Evolutionary conservation across 1,140 invertebrate genomes (phyloP).

Genomic region (Aleiodes sp.): DNA sequence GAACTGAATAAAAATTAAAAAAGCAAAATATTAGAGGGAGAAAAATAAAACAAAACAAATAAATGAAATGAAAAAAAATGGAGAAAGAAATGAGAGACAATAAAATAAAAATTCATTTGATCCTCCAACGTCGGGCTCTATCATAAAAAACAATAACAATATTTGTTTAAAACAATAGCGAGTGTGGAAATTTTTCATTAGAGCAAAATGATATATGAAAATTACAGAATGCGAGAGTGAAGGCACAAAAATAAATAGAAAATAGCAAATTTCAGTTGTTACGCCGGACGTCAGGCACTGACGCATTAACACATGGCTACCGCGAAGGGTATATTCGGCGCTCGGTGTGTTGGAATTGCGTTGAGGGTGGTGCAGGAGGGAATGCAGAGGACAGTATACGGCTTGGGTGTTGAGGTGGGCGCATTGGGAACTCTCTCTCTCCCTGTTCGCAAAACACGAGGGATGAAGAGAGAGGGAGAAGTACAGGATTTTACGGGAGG

Average conservation of each 20-base stretch:
- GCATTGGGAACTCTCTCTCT: too few relatives aligned
- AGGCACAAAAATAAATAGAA: not conserved
- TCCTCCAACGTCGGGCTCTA: too few relatives aligned
- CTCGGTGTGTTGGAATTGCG: conserved; percentile 10
- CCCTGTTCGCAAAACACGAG: not conserved
- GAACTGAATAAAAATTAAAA: not conserved
- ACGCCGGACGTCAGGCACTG: conserved; percentile 34
- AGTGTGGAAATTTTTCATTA: too few relatives aligned
- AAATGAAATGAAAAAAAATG: not conserved
- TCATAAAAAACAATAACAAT: too few relatives aligned
- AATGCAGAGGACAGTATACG: conserved; percentile 4
- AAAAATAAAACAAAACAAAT: not conserved
- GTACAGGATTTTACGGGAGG: conserved; percentile 63
- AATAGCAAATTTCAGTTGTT: not conserved
- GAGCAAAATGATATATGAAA: too few relatives aligned
- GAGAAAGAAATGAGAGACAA: too few relatives aligned
- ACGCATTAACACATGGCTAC: conserved; percentile 45
- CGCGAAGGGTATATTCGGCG: conserved; percentile 30
- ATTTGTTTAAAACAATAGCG: too few relatives aligned
- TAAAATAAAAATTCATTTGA: too few relatives aligned
- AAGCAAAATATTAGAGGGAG: not conserved
- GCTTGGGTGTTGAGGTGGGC: conserved; percentile 11
- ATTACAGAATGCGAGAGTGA: conserved; percentile 32
- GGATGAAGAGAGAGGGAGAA: conserved; percentile 36
- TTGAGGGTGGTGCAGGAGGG: not conserved